Percentiles rank a stretch among this genome's conserved stretches.
phyloP scores from a whole-genome alignment of 2,113 vertebrate species.

The Pterophyllum scalare region DNA sequence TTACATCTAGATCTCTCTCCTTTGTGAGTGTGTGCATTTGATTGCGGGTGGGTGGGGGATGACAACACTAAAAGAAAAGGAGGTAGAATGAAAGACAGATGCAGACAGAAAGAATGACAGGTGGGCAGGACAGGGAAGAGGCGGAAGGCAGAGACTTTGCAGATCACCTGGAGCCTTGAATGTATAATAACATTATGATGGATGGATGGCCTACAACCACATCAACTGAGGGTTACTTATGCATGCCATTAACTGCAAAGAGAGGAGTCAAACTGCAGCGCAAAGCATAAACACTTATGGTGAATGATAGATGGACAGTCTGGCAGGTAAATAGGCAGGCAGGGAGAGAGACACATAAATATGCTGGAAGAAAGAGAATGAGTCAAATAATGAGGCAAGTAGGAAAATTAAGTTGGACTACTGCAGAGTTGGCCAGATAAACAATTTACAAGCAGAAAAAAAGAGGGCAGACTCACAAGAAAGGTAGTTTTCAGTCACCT shows the following conservation, averaged over 20 bases:
- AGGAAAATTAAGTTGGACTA: conserved; percentile 33
- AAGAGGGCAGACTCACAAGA: neutral
- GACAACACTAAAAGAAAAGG: neutral
- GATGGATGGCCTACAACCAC: conserved; percentile 52
- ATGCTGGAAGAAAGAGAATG: conserved; percentile 26
- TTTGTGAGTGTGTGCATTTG: neutral
- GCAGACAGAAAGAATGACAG: conserved; percentile 10
- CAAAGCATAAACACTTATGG: conserved; percentile 56
- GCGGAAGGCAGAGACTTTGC: conserved; percentile 23
- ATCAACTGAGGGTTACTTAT: conserved; percentile 52
- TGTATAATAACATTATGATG: conserved; percentile 59
- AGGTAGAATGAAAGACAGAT: conserved; percentile 13
- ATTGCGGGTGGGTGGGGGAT: too few species aligned
- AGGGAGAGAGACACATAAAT: conserved; percentile 40
- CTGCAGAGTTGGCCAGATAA: conserved; percentile 21
- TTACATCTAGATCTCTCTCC: neutral
- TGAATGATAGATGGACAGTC: conserved; percentile 62
- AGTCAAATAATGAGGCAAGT: conserved; percentile 27
- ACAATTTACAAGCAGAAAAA: conserved; percentile 15
- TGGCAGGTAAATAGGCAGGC: conserved; percentile 46
- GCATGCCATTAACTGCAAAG: conserved; percentile 62
- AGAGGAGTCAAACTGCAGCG: conserved; percentile 46
- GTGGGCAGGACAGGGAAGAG: neutral
- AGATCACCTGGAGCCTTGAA: conserved; percentile 52
- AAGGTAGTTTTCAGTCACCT: neutral